These are phyloP conservation scores for Leucophenga montana DNA, from an alignment of 2,888 invertebrate species.

Conservation along the genomic window DNA sequence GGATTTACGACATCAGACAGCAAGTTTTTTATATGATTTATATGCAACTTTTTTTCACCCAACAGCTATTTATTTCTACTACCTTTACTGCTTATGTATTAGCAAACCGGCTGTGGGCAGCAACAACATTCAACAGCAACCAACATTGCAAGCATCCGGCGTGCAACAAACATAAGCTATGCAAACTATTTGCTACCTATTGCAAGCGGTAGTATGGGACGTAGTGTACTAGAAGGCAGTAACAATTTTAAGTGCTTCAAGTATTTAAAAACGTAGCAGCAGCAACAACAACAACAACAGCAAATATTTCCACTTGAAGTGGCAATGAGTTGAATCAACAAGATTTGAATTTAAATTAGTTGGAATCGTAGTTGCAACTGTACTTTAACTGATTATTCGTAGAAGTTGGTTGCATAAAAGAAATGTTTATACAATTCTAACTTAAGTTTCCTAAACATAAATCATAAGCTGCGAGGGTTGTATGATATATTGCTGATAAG, in stretches of 20 bases:
- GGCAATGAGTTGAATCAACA: too few relatives aligned
- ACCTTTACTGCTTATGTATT: not conserved
- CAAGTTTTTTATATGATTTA: constrained; percentile 7
- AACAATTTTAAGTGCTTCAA: not conserved
- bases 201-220: not conserved
- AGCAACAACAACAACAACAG: not conserved
- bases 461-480: too few relatives aligned
- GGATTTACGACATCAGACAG: constrained; percentile 16
- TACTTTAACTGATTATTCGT: too few relatives aligned
- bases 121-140: not conserved
- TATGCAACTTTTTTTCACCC: not conserved
- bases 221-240: too few relatives aligned
- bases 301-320: too few relatives aligned
- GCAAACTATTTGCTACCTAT: not conserved
- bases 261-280: constrained; percentile 3
- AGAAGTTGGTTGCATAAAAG: too few relatives aligned
- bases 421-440: too few relatives aligned
- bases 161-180: constrained; percentile 6
- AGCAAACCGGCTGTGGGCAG: not conserved
- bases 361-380: too few relatives aligned
- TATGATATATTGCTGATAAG: too few relatives aligned
- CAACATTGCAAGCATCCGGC: constrained; percentile 1
- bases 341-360: too few relatives aligned
- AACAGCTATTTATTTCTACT: not conserved
- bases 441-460: too few relatives aligned